These are phyloP conservation scores for Dynastes tityus DNA, from an alignment of 2,888 invertebrate species.

Conservation along the genomic window DNA sequence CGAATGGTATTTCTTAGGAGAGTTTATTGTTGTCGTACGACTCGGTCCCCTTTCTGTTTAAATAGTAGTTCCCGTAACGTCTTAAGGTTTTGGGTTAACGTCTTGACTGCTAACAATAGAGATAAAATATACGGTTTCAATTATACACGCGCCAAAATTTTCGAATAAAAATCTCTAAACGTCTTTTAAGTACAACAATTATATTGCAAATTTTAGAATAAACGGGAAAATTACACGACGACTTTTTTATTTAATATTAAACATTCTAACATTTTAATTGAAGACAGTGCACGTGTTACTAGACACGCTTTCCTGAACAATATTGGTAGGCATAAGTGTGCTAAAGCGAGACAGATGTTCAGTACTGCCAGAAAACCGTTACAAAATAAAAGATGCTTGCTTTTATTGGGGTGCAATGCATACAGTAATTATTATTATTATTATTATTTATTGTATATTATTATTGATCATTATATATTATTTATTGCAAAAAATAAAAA, in stretches of 20 bases:
- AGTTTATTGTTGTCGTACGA: conserved; percentile 54
- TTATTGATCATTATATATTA: no score
- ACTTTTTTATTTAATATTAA: background rate
- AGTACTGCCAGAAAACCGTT: conserved; percentile 47
- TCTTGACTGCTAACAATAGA: conserved; percentile 42
- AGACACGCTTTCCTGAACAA: conserved; percentile 48
- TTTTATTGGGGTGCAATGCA: no score
- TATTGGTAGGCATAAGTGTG: conserved; percentile 36
- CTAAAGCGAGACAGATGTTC: conserved; percentile 44
- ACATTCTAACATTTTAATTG: background rate
- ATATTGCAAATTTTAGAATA: background rate
- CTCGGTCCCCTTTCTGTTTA: conserved; percentile 55
- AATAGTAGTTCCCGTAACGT: conserved; percentile 65
- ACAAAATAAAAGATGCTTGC: conserved; percentile 9
- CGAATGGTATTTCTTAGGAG: conserved; percentile 57
- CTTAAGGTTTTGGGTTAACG: conserved; percentile 61
- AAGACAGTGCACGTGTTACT: background rate
- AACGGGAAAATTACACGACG: background rate
- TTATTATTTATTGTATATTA: no score
- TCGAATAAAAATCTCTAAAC: background rate
- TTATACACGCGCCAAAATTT: conserved; percentile 32
- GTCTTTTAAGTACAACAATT: background rate
- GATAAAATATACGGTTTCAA: conserved; percentile 16
- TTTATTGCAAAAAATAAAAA: no score
- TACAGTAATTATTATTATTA: background rate